phyloP scores from a whole-genome alignment of 2,797 vertebrate species.

The Echiichthys vipera region DNA sequence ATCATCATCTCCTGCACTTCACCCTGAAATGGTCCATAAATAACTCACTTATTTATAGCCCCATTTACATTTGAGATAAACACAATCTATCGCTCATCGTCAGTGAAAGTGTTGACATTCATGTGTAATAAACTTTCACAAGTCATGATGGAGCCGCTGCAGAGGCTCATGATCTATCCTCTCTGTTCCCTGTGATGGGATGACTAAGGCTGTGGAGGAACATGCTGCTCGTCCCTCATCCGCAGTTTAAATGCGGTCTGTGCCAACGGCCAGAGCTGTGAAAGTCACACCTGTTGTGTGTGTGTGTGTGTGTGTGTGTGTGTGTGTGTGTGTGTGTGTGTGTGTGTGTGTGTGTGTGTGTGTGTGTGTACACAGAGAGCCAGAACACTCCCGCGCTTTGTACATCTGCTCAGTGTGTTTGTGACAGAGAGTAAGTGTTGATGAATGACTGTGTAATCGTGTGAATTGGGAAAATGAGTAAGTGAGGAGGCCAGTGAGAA shows the following conservation, averaged over 20 bases:
- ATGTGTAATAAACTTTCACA: constrained; percentile 40
- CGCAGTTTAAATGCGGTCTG: constrained; percentile 47
- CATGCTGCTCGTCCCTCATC: constrained; percentile 71
- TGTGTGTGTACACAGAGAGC: constrained; percentile 36
- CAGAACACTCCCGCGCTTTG: constrained; percentile 58
- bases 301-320: constrained; percentile 12
- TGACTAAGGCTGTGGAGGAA: constrained; percentile 78
- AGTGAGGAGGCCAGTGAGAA: constrained; percentile 9
- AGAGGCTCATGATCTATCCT: constrained; percentile 50
- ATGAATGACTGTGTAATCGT: constrained; percentile 49
- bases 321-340: constrained; percentile 15
- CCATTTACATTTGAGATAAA: constrained; percentile 49
- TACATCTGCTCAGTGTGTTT: constrained; percentile 60
- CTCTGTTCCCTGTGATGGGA: constrained; percentile 70
- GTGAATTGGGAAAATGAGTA: constrained; percentile 11
- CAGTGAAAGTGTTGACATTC: constrained; percentile 29
- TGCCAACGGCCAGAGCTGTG: constrained; percentile 61
- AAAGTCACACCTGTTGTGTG: constrained; percentile 77
- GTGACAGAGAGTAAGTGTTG: constrained; percentile 8
- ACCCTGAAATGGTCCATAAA: constrained; percentile 56
- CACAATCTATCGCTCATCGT: constrained; percentile 34
- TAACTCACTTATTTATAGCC: constrained; percentile 51
- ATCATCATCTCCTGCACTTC: constrained; percentile 13
- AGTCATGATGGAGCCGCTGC: constrained; percentile 47
- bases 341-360: background rate